A percentile compares a stretch with the other conserved stretches of the same genome.
phyloP scores from a whole-genome alignment of 2,888 invertebrate genomes.

The Scaptomyza parva region DNA sequence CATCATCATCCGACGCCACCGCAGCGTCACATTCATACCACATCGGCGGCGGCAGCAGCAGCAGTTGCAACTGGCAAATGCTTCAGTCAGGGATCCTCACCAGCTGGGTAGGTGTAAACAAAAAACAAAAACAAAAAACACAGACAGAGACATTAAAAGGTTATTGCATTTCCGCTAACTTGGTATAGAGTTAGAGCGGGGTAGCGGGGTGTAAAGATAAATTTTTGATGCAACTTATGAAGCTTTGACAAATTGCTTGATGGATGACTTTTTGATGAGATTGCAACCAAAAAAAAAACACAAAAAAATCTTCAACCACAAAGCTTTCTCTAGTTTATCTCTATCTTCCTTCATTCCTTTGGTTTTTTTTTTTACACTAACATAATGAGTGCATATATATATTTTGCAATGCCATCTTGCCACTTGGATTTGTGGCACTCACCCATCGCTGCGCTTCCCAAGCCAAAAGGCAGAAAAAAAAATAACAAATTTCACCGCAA shows the following conservation, averaged over 20 bases:
- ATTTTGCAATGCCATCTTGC: constrained; percentile 24
- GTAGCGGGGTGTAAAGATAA: not conserved
- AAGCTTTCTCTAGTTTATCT: constrained; percentile 8
- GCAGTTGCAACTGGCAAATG: constrained; percentile 66
- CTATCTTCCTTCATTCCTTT: constrained; percentile 61
- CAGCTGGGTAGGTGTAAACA: constrained; percentile 81
- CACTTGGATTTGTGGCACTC: constrained; percentile 20
- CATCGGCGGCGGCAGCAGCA: constrained; percentile 23
- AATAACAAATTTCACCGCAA: constrained; percentile 65
- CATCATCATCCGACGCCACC: constrained; percentile 79
- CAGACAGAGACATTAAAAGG: constrained; percentile 42
- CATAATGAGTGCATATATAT: constrained; percentile 66
- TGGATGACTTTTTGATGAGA: constrained; percentile 67
- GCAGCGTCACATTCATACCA: constrained; percentile 73
- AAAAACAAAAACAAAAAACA: constrained; percentile 1
- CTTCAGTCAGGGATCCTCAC: constrained; percentile 84
- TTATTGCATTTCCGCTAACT: constrained; percentile 37
- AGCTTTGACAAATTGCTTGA: constrained; percentile 50
- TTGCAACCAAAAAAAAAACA: constrained; percentile 9
- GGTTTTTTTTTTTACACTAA: constrained; percentile 46
- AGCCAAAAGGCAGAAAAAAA: not conserved
- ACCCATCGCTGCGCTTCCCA: not conserved
- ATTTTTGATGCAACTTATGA: constrained; percentile 30
- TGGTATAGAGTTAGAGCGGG: constrained; percentile 25
- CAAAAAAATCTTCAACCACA: not conserved